Conservation (phyloP, 1,140 invertebrate genomes). For the Conus betulinus region DNA sequence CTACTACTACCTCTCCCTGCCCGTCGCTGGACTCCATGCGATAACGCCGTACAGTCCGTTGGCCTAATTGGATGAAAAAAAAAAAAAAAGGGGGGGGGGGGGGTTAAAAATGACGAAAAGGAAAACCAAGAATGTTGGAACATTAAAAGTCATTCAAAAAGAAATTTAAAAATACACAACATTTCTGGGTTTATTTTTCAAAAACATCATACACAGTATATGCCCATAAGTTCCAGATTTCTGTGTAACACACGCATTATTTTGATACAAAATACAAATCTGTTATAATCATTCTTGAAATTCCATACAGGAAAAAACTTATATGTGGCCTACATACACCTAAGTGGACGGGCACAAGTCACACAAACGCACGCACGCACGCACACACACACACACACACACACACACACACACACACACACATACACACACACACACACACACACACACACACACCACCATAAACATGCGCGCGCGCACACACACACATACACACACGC, state of each 20-base stretch:
- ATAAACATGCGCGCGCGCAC: background rate
- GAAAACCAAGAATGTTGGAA: background rate
- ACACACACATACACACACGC: background rate
- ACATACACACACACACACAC: background rate
- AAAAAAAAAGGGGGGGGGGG: too few relatives aligned
- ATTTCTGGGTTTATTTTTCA: too few relatives aligned
- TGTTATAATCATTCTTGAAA: background rate
- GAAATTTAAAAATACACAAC: too few relatives aligned
- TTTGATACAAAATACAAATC: background rate
- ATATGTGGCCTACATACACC: background rate
- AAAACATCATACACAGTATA: too few relatives aligned
- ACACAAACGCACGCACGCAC: background rate
- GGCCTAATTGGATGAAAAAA: background rate
- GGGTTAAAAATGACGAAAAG: background rate
- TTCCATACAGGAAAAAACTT: too few relatives aligned
- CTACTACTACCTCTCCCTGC: background rate
- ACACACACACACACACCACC: background rate
- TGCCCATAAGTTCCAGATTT: background rate
- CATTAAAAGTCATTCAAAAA: too few relatives aligned
- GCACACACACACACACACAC: constrained; percentile 17
- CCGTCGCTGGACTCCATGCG: background rate
- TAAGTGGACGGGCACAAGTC: background rate
- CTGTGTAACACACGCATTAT: background rate
- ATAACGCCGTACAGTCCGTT: background rate
- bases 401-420: constrained; percentile 14